Evolutionary conservation across 2,113 vertebrate species (phyloP).

Genomic region (Oryzias woworae): DNA sequence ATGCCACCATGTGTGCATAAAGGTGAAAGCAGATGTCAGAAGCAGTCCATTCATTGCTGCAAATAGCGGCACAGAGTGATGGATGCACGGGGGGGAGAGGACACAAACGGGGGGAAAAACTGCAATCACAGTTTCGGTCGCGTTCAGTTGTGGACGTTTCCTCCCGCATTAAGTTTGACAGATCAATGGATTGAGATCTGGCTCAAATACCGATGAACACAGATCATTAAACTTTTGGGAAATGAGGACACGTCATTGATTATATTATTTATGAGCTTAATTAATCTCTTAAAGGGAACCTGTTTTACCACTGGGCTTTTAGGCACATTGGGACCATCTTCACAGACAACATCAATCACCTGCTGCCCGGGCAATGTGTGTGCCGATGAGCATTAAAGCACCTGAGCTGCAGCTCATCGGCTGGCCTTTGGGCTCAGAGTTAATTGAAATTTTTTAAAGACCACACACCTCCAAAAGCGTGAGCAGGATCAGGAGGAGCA

Average conservation of each 20-base stretch:
- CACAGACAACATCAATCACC: constrained; percentile 60
- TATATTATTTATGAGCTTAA: constrained; percentile 74
- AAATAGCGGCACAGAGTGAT: constrained; percentile 26
- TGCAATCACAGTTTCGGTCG: constrained; percentile 43
- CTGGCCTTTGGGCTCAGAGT: constrained; percentile 37
- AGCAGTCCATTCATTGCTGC: constrained; percentile 8
- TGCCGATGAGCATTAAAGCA: constrained; percentile 60
- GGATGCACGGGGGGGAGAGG: constrained; percentile 29
- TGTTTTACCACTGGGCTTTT: constrained; percentile 43
- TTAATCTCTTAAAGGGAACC: constrained; percentile 69
- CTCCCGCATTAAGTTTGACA: constrained; percentile 57
- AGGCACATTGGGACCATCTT: constrained; percentile 50
- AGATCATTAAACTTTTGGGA: constrained; percentile 74
- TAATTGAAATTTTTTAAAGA: constrained; percentile 53
- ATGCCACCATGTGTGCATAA: constrained; percentile 18
- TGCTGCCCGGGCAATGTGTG: constrained; percentile 45
- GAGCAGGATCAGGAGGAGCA: constrained; percentile 28
- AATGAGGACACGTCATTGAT: constrained; percentile 73
- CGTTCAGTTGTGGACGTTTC: constrained; percentile 64
- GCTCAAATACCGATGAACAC: constrained; percentile 69
- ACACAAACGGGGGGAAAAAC: constrained; percentile 18
- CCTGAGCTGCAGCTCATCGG: constrained; percentile 44
- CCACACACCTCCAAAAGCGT: constrained; percentile 20
- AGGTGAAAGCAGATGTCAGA: constrained; percentile 35
- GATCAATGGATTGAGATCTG: constrained; percentile 68